Evolutionary conservation across 1,140 invertebrate genomes (phyloP).

Genomic region (Wiebesia pumilae): DNA sequence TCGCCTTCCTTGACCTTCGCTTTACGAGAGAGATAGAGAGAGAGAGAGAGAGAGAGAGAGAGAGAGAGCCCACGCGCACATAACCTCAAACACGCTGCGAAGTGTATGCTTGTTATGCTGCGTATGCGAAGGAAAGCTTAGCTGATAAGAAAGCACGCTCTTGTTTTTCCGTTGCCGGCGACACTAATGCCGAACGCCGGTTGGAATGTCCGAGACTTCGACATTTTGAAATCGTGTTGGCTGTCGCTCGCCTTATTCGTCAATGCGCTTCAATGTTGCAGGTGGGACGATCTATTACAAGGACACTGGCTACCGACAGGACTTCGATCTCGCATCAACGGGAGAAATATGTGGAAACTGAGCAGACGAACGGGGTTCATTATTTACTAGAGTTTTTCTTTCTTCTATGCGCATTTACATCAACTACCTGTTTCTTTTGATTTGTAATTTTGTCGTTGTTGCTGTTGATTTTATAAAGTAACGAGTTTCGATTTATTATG

Average conservation of each 20-base stretch:
- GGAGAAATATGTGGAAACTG: conserved; percentile 62
- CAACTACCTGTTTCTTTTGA: too few species aligned
- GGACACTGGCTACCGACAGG: conserved; percentile 54
- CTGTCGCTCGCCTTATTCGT: conserved; percentile 8
- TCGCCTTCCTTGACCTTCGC: conserved; percentile 35
- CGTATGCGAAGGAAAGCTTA: neutral
- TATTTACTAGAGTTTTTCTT: neutral
- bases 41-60: neutral
- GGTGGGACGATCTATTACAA: conserved; percentile 61
- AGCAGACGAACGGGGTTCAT: conserved; percentile 62
- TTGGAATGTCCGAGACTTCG: neutral
- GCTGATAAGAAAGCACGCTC: neutral
- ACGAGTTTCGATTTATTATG: too few species aligned
- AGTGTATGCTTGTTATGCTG: neutral
- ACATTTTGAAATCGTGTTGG: conserved; percentile 32
- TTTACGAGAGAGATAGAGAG: neutral
- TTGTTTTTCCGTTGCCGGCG: too few species aligned
- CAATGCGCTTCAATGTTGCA: conserved; percentile 53
- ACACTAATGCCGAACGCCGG: neutral
- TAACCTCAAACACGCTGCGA: conserved; percentile 21
- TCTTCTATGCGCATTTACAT: neutral
- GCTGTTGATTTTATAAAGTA: too few species aligned
- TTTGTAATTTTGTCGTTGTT: too few species aligned
- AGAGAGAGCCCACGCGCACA: conserved; percentile 4
- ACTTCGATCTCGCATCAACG: conserved; percentile 13